These are phyloP conservation scores for Lasioglossum morio DNA, from an alignment of 2,888 invertebrate genomes.

Conservation along the genomic window DNA sequence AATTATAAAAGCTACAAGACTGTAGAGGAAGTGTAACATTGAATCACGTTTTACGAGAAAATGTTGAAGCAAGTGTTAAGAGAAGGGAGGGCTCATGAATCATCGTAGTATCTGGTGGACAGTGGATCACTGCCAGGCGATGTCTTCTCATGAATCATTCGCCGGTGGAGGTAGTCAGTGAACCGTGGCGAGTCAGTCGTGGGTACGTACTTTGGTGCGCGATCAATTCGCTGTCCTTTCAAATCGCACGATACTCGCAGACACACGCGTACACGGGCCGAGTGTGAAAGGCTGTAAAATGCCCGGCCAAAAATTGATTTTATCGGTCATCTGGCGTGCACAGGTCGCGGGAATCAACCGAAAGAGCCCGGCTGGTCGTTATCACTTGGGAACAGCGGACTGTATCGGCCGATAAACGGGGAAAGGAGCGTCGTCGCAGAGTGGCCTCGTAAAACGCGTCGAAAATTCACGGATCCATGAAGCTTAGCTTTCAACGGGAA, in stretches of 20 bases:
- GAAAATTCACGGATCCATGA: conserved; percentile 12
- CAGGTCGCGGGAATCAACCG: conserved; percentile 19
- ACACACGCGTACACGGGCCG: background rate
- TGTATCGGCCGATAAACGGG: conserved; percentile 48
- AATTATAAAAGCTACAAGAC: too few species aligned
- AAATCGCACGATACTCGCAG: conserved; percentile 29
- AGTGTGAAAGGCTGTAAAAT: conserved; percentile 31
- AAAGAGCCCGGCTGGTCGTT: conserved; percentile 34
- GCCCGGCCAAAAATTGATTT: conserved; percentile 52
- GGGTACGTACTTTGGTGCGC: conserved; percentile 9
- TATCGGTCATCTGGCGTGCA: conserved; percentile 40
- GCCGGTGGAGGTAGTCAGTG: conserved; percentile 26
- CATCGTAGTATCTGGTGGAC: background rate
- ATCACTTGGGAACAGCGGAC: conserved; percentile 48
- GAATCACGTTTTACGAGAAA: too few species aligned
- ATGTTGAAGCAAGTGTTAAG: background rate
- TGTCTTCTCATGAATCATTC: conserved; percentile 24
- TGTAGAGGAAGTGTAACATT: too few species aligned
- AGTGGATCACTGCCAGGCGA: background rate
- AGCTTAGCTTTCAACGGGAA: conserved; percentile 25
- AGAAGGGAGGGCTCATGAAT: background rate
- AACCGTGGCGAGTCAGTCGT: conserved; percentile 18
- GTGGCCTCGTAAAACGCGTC: conserved; percentile 18
- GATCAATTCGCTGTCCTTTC: conserved; percentile 42
- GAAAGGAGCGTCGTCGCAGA: conserved; percentile 30